Base-by-base conservation (phyloP, 2,888 invertebrate genomes). In the Drosophila prolongata region DNA sequence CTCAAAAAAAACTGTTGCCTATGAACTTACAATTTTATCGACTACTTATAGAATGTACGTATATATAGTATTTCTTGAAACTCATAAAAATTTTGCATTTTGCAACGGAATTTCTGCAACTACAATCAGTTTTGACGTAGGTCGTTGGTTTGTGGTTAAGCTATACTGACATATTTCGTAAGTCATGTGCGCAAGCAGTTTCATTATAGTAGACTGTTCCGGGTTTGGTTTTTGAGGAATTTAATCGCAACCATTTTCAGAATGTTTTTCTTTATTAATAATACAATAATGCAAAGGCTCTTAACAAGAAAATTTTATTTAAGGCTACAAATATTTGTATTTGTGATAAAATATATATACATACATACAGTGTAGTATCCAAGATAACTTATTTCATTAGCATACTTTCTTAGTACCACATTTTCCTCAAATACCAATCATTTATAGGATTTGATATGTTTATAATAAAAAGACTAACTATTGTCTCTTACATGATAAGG, bases 91-190 rank as follows among this genome's bases (percentile, higher is more conserved):
- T 53, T 53, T 58, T n/a, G 30, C 40, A 40, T 30, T 40, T 58
- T 58, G 40, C 58, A 30, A 55, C 19, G 58, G 34, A 59, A 59
- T 59, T 59, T 59, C 24, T 34, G 58, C n/a, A 53, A 19, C 40
- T 19, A 34, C 58, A 58, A 58, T 40, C 58, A 54, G 54, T 24
- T 42, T 42, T 59, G 55, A 59, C 58, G 58, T 54, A 52, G 38
- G 16, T 24, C 34, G 49, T 35, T 49, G 52, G 52, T 34, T 55
- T 71, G 19, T 42, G 43, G n/a, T 8, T 38, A 6, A 16, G 35
- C 11, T 35, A 57, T 62, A 24, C 58, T 42, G 30, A 34, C 19
- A 14, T 38, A 42, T 34, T 54, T 30, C 24, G 34, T 13, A 59
- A 42, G 54, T 59, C 35, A 35, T 49, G 35, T 19, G 19, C 35